These are phyloP conservation scores for Aphrophora alni DNA, from an alignment of 2,888 invertebrate genomes.

Conservation along the genomic window DNA sequence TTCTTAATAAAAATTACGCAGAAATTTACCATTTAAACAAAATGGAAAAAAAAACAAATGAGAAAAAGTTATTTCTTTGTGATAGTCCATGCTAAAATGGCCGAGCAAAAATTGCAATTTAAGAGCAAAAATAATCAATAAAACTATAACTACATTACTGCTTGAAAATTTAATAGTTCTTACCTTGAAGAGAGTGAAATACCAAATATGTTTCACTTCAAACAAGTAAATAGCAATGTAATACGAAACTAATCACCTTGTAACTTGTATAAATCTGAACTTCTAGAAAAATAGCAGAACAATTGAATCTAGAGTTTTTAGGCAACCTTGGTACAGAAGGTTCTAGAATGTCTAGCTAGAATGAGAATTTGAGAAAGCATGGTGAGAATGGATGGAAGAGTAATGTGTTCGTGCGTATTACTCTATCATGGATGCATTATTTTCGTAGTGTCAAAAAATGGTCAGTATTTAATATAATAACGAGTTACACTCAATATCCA, in stretches of 20 bases:
- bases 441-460: no score
- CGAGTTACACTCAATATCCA: no score
- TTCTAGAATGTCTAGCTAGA: no score
- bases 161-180: neutral
- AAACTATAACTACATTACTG: neutral
- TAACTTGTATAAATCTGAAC: neutral
- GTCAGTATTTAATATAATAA: no score
- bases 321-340: neutral
- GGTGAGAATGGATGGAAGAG: neutral
- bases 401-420: neutral
- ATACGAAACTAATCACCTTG: neutral
- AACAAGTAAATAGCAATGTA: neutral
- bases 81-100: neutral
- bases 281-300: neutral
- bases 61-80: neutral
- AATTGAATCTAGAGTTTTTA: neutral
- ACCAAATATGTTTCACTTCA: neutral
- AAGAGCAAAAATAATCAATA: neutral
- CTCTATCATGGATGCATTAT: neutral
- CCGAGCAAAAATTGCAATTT: neutral
- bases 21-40: neutral
- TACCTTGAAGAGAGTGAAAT: neutral
- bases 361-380: no score
- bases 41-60: neutral
- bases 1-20: no score